Percentiles rank a stretch among this genome's conserved stretches.
phyloP scores from a whole-genome alignment of 2,797 vertebrate species.

The Taenioides sp. region DNA sequence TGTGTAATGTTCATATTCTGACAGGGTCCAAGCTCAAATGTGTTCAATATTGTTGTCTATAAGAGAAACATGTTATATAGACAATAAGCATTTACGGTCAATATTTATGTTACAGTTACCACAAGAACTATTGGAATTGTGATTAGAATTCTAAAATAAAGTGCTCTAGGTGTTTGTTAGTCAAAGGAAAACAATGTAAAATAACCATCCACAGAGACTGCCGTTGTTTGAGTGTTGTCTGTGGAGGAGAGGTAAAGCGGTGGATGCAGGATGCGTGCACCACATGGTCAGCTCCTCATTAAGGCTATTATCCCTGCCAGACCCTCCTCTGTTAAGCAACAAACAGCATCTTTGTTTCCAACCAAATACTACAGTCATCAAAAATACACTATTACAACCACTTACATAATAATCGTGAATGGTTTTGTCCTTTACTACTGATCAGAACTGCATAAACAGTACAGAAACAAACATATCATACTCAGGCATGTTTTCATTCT shows the following conservation, averaged over 20 bases:
- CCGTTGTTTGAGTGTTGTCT: constrained; percentile 62
- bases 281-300: constrained; percentile 59
- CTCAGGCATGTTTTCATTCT: background rate
- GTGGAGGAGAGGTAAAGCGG: constrained; percentile 11
- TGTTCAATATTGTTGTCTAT: background rate
- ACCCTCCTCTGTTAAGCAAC: constrained; percentile 39
- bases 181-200: constrained; percentile 64
- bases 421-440: background rate
- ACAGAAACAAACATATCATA: background rate
- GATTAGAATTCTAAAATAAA: constrained; percentile 43
- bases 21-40: background rate
- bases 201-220: constrained; percentile 54
- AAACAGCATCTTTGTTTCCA: constrained; percentile 19
- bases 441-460: background rate
- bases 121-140: constrained; percentile 21
- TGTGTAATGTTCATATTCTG: constrained; percentile 18
- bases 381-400: background rate
- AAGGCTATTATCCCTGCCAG: constrained; percentile 55
- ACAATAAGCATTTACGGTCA: background rate
- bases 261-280: constrained; percentile 42
- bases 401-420: background rate
- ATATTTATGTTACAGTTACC: background rate
- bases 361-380: constrained; percentile 8
- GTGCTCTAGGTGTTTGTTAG: constrained; percentile 37
- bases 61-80: constrained; percentile 2